Conservation (phyloP, 2,888 invertebrate species). For the Diarsia dahlii region DNA sequence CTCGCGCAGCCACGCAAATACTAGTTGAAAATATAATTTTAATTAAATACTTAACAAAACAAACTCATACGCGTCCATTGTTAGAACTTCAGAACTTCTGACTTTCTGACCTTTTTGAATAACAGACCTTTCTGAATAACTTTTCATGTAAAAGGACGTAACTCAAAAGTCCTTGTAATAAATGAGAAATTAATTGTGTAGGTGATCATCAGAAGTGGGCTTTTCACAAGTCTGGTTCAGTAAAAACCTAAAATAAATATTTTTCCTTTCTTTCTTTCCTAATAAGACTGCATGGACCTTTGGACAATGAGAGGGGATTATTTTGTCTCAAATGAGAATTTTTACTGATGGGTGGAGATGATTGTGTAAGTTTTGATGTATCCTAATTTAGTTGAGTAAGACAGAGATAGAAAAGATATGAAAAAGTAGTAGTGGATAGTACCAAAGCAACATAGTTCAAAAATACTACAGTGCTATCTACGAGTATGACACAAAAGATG, state of each 20-base stretch:
- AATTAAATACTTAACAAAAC: constrained; percentile 35
- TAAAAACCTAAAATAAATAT: neutral
- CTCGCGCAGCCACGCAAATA: too few species aligned
- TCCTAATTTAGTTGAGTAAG: neutral
- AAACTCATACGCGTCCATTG: constrained; percentile 28
- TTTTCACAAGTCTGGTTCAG: neutral
- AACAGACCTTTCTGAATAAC: constrained; percentile 12
- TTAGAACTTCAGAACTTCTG: constrained; percentile 8
- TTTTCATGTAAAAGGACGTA: neutral
- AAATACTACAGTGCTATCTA: too few species aligned
- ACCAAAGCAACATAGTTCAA: too few species aligned
- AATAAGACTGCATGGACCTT: neutral
- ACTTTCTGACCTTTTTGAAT: constrained; percentile 22
- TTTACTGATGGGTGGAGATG: neutral
- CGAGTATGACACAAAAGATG: too few species aligned
- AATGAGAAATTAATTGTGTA: constrained; percentile 43
- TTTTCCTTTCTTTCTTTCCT: too few species aligned
- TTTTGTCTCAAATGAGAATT: neutral
- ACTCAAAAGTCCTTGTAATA: constrained; percentile 14
- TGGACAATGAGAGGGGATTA: neutral
- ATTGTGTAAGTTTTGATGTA: neutral
- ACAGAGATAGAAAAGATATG: too few species aligned
- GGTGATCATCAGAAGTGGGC: constrained; percentile 16
- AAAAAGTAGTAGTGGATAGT: too few species aligned
- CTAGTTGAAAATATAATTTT: constrained; percentile 18